Percentiles rank a stretch among this genome's conserved stretches.
phyloP scores from a whole-genome alignment of 1,140 invertebrate species.

The Penaeus japonicus region DNA sequence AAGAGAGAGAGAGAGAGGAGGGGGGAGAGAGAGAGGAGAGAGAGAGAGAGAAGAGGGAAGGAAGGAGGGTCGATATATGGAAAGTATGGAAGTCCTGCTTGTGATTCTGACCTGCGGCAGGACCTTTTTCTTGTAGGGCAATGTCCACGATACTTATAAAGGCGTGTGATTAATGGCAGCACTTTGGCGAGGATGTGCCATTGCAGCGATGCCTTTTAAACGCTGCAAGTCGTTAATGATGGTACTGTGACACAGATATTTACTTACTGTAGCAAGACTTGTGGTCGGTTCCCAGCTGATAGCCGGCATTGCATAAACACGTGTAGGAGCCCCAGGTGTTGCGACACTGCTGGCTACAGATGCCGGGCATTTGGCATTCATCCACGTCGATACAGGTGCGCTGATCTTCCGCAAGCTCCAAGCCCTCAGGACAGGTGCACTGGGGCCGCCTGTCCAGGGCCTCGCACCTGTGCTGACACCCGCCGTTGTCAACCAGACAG shows the following conservation, averaged over 20 bases:
- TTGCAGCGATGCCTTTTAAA: background rate
- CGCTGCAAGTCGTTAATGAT: background rate
- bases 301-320: constrained; percentile 68
- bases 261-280: constrained; percentile 62
- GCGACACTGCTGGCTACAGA: constrained; percentile 62
- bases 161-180: too few species aligned
- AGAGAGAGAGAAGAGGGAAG: too few species aligned
- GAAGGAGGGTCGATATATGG: too few species aligned
- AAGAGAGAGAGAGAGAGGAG: too few species aligned
- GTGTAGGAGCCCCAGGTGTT: constrained; percentile 66
- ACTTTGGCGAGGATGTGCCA: background rate
- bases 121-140: too few species aligned
- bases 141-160: too few species aligned
- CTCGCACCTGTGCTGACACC: constrained; percentile 67
- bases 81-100: too few species aligned
- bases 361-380: constrained; percentile 57
- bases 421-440: constrained; percentile 60
- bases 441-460: constrained; percentile 58
- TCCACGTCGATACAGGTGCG: constrained; percentile 62
- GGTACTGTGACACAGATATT: background rate
- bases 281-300: constrained; percentile 38
- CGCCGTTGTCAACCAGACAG: constrained; percentile 64
- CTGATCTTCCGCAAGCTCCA: constrained; percentile 61
- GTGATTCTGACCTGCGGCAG: too few species aligned
- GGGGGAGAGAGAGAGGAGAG: too few species aligned